Conservation (phyloP, 2,888 invertebrate species). For the Cantharis rufa region DNA sequence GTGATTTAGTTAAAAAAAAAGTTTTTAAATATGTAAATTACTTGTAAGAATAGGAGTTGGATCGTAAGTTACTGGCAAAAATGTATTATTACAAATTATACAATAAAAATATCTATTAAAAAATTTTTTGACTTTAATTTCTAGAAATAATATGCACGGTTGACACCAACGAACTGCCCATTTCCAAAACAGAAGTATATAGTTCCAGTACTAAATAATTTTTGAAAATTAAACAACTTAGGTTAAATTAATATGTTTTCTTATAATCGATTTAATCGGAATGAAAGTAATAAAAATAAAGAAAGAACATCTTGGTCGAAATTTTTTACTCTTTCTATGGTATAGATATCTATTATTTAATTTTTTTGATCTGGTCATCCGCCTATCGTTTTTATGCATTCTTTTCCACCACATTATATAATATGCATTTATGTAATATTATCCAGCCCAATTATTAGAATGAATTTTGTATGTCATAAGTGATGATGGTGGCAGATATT, state of each 20-base stretch:
- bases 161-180: too few relatives aligned
- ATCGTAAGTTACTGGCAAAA: slow-evolving; percentile 35
- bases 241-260: not conserved
- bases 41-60: slow-evolving; percentile 3
- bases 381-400: not conserved
- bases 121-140: not conserved
- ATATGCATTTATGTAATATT: not conserved
- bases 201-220: too few relatives aligned
- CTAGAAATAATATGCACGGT: too few relatives aligned
- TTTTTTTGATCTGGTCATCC: too few relatives aligned
- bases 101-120: slow-evolving; percentile 33
- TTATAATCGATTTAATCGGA: not conserved
- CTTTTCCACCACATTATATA: not conserved
- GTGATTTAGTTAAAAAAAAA: slow-evolving; percentile 48
- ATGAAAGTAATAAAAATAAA: too few relatives aligned
- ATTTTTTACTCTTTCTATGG: too few relatives aligned
- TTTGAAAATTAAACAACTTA: too few relatives aligned
- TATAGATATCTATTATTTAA: too few relatives aligned
- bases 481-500: slow-evolving; percentile 15
- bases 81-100: slow-evolving; percentile 41
- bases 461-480: slow-evolving; percentile 2
- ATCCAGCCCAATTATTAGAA: not conserved
- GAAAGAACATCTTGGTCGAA: too few relatives aligned
- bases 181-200: too few relatives aligned
- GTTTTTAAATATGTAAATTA: slow-evolving; percentile 38